phyloP scores from a whole-genome alignment of 2,797 vertebrate species.

The Squalus acanthias region DNA sequence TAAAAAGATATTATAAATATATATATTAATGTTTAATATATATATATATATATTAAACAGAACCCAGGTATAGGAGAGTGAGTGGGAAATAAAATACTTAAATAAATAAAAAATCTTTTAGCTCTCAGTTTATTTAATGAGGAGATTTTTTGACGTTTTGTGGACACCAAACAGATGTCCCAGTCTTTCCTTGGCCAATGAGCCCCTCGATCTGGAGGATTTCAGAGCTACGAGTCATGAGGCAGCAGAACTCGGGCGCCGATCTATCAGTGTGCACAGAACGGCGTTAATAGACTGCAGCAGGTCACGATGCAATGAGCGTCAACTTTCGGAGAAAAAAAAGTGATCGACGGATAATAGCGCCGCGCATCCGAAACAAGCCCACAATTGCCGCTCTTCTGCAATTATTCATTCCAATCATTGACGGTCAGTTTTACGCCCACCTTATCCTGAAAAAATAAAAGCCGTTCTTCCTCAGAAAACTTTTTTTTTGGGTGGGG shows the following conservation, averaged over 20 bases:
- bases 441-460: not conserved
- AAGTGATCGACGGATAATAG: not conserved
- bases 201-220: not conserved
- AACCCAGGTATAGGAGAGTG: not conserved
- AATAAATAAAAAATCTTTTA: not conserved
- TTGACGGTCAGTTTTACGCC: not conserved
- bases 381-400: not conserved
- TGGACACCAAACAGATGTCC: not conserved
- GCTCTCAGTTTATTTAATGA: not conserved
- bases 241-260: not conserved
- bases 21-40: not conserved
- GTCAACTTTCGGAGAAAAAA: not conserved
- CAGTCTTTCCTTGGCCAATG: not conserved
- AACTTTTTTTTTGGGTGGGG: not conserved
- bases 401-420: not conserved
- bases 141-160: not conserved
- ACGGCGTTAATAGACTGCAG: not conserved
- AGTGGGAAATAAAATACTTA: constrained; percentile 13
- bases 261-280: too few species aligned
- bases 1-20: not conserved
- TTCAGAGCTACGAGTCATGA: not conserved
- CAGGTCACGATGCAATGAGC: not conserved
- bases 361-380: not conserved
- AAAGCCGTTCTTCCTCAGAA: not conserved
- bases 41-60: not conserved